Evolutionary conservation across 2,888 invertebrate species (phyloP).

Genomic region (Amphipyra tragopoginis): DNA sequence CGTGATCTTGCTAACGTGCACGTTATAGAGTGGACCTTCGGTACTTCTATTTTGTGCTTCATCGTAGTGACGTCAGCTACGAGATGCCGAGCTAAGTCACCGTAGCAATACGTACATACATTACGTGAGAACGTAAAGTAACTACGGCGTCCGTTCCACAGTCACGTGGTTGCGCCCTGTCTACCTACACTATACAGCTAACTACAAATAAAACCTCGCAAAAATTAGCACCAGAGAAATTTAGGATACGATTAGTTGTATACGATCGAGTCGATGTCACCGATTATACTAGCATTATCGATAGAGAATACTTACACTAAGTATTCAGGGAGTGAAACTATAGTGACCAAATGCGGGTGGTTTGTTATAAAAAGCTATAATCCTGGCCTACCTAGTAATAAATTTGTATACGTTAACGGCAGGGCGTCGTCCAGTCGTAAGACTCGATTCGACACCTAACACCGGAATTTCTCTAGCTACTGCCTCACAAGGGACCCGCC

Average conservation of each 20-base stretch:
- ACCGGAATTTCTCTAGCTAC: slow-evolving; percentile 60
- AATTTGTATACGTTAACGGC: slow-evolving; percentile 46
- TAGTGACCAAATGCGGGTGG: slow-evolving; percentile 62
- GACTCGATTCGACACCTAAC: slow-evolving; percentile 25
- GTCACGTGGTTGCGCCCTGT: slow-evolving; percentile 26
- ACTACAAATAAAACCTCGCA: slow-evolving; percentile 65
- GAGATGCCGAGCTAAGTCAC: slow-evolving; percentile 19
- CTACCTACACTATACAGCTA: slow-evolving; percentile 49
- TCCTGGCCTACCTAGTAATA: slow-evolving; percentile 45
- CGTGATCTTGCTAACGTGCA: too few relatives aligned
- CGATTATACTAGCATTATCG: slow-evolving; percentile 63
- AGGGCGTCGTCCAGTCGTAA: slow-evolving; percentile 27
- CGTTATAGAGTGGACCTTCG: not conserved
- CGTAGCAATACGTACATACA: slow-evolving; percentile 27
- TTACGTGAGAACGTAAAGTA: slow-evolving; percentile 29
- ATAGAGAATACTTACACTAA: slow-evolving; percentile 57
- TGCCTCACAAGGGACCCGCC: slow-evolving; percentile 61
- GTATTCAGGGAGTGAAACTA: slow-evolving; percentile 50
- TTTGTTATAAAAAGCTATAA: slow-evolving; percentile 56
- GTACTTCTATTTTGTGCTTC: not conserved
- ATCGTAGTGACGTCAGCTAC: not conserved
- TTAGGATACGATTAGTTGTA: slow-evolving; percentile 68
- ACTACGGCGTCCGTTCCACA: slow-evolving; percentile 36
- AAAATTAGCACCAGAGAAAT: slow-evolving; percentile 83
- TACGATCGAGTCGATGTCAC: slow-evolving; percentile 73